Percentiles rank a stretch among this genome's conserved stretches.
Evolutionary conservation across 2,797 vertebrate genomes (phyloP).

Genomic region (Manis crassicaudata): DNA sequence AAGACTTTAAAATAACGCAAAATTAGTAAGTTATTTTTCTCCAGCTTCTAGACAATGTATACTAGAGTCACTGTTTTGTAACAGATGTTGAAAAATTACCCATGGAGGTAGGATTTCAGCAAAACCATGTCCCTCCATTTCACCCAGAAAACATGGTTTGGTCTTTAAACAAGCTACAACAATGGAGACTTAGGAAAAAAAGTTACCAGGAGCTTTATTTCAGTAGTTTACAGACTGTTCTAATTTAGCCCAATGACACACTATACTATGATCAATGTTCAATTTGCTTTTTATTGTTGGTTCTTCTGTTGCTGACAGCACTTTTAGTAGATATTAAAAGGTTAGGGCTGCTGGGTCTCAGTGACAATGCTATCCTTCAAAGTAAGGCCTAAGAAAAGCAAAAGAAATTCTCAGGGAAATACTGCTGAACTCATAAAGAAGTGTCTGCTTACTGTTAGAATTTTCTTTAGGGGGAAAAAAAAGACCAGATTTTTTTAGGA

Average conservation of each 20-base stretch:
- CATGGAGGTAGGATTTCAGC: neutral
- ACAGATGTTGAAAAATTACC: neutral
- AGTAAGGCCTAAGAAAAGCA: neutral
- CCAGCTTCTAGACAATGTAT: slow-evolving; percentile 45
- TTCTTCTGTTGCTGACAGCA: neutral
- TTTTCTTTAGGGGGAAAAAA: neutral
- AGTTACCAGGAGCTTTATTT: neutral
- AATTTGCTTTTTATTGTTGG: neutral
- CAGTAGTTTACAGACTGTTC: neutral
- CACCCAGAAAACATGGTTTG: neutral
- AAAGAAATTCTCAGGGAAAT: neutral
- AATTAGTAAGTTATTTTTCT: slow-evolving; percentile 18
- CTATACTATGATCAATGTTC: neutral
- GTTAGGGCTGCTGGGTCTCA: neutral
- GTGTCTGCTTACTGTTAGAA: neutral
- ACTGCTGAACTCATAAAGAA: neutral
- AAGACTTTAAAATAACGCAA: slow-evolving; percentile 47
- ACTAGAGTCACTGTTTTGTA: neutral
- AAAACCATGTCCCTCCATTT: neutral
- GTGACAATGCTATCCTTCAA: neutral
- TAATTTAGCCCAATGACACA: neutral
- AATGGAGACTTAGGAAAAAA: neutral
- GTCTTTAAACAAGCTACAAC: neutral
- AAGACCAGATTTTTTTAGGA: neutral
- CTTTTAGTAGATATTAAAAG: neutral